Conservation (phyloP, 2,797 vertebrate genomes). For the Glyptemys insculpta region DNA sequence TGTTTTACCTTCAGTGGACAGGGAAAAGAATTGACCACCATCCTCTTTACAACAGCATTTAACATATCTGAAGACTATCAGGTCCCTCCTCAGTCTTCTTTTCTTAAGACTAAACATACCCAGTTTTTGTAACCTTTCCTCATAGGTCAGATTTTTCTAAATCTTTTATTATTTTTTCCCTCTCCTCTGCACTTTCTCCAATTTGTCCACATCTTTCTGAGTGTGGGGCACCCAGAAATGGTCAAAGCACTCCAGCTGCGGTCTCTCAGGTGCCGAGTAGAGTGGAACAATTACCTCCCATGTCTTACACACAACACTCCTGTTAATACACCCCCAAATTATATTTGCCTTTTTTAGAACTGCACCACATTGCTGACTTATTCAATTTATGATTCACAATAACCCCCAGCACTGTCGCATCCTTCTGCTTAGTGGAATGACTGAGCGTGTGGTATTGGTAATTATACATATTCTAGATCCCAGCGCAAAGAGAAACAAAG, state of each 20-base stretch:
- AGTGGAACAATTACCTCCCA: neutral
- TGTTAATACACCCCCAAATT: neutral
- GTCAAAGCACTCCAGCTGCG: neutral
- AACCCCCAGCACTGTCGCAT: neutral
- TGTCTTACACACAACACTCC: neutral
- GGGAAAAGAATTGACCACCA: neutral
- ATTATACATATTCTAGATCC: neutral
- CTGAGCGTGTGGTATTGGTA: neutral
- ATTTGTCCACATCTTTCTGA: neutral
- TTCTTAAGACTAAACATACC: neutral
- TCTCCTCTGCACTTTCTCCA: neutral
- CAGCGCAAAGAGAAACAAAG: neutral
- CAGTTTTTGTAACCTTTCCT: neutral
- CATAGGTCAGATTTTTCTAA: neutral
- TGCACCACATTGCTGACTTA: neutral
- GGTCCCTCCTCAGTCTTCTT: neutral
- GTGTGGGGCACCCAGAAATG: neutral
- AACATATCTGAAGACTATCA: neutral
- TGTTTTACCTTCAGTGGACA: neutral
- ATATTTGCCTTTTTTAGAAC: neutral
- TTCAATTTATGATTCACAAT: neutral
- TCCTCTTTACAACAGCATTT: neutral
- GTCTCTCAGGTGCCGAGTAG: neutral
- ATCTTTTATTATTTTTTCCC: neutral
- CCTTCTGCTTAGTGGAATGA: neutral